Conservation (phyloP, 2,113 vertebrate species). For the Panthera uncia region DNA sequence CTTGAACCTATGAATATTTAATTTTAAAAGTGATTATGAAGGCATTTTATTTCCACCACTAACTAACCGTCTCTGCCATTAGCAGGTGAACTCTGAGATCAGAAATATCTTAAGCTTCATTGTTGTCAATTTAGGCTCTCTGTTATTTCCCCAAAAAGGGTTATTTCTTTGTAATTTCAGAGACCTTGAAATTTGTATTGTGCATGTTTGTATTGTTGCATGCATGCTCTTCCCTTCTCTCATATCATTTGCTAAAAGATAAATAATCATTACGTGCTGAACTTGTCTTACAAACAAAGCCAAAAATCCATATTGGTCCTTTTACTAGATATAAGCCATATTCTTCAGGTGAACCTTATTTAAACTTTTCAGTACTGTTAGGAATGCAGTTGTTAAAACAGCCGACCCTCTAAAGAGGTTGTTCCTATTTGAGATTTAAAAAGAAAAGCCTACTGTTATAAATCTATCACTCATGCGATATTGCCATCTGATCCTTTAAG, state of each 20-base stretch:
- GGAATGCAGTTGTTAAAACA: neutral
- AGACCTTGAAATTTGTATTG: neutral
- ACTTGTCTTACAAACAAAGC: neutral
- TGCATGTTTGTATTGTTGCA: fast-evolving
- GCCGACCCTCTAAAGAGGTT: neutral
- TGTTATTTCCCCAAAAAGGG: neutral
- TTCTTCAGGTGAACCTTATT: neutral
- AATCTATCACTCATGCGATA: neutral
- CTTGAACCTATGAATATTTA: neutral
- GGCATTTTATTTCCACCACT: neutral
- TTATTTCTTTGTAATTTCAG: neutral
- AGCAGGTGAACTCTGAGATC: neutral
- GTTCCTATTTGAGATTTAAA: neutral
- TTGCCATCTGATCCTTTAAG: neutral
- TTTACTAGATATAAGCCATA: neutral
- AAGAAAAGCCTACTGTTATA: neutral
- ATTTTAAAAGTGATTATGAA: neutral
- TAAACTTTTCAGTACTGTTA: neutral
- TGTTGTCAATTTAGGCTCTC: neutral
- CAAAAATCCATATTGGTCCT: neutral
- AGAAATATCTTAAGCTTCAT: neutral
- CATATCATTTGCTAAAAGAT: neutral
- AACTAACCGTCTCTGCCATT: neutral
- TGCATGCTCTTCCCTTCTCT: neutral
- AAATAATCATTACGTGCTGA: neutral